Evolutionary conservation across 2,888 invertebrate species (phyloP).

Genomic region (Protodeltote pygarga): DNA sequence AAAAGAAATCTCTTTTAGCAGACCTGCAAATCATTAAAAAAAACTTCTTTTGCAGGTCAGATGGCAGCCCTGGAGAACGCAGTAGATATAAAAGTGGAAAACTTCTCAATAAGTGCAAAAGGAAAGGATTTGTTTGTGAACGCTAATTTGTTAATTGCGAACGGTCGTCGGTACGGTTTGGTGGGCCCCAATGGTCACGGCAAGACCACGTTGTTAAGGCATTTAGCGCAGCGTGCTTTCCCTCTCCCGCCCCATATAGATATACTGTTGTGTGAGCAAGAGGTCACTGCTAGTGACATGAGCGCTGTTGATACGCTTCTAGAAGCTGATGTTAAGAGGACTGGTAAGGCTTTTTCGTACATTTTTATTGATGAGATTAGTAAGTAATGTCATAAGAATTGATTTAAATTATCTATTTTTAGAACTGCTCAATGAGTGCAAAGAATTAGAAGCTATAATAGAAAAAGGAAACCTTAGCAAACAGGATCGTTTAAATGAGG

Average conservation of each 20-base stretch:
- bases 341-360: conserved; percentile 68
- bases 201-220: conserved; percentile 98
- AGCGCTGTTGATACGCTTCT: conserved; percentile 97
- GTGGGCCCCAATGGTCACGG: conserved; percentile 99
- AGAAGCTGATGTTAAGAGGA: conserved; percentile 96
- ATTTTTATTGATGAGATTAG: too few relatives aligned
- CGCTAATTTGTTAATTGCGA: conserved; percentile 96
- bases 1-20: too few relatives aligned
- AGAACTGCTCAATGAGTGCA: conserved; percentile 93
- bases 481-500: conserved; percentile 94
- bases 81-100: conserved; percentile 99
- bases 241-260: conserved; percentile 98
- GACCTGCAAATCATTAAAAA: background rate
- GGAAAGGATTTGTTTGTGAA: conserved; percentile 99
- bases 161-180: conserved; percentile 97
- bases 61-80: conserved; percentile 95
- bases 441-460: conserved; percentile 91
- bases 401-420: background rate
- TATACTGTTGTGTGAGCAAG: conserved; percentile 98
- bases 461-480: conserved; percentile 91
- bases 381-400: too few relatives aligned
- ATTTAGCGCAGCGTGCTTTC: conserved; percentile 96
- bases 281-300: conserved; percentile 97
- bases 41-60: conserved; percentile 81
- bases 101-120: conserved; percentile 98